Evolutionary conservation across 2,113 vertebrate genomes (phyloP).

Genomic region (Chamaea fasciata): DNA sequence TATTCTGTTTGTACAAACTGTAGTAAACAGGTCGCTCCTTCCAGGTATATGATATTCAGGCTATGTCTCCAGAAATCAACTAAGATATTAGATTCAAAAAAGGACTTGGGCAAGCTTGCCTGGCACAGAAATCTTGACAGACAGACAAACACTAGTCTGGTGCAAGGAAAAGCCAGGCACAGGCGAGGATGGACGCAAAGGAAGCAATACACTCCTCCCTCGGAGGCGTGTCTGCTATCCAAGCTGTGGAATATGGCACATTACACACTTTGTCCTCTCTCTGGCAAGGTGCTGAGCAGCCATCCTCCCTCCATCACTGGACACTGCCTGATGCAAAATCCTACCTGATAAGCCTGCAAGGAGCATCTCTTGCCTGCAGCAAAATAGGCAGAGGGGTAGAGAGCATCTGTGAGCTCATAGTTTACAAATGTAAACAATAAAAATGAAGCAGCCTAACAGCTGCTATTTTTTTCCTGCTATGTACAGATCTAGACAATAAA

Average conservation of each 20-base stretch:
- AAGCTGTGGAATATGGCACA: neutral
- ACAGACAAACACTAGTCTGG: neutral
- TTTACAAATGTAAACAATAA: neutral
- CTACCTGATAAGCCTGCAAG: neutral
- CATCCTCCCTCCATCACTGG: neutral
- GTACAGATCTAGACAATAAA: constrained; percentile 86
- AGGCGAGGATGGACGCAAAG: neutral
- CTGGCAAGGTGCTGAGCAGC: neutral
- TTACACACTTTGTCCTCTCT: neutral
- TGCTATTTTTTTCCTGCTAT: neutral
- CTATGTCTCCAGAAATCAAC: neutral
- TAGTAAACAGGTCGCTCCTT: neutral
- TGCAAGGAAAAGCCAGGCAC: neutral
- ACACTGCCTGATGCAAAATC: neutral
- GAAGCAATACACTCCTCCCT: neutral
- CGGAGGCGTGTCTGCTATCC: neutral
- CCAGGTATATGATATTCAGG: neutral
- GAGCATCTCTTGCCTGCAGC: neutral
- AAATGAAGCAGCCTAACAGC: neutral
- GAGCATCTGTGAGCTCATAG: neutral
- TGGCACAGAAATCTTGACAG: neutral
- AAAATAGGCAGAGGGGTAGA: neutral
- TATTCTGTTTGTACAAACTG: neutral
- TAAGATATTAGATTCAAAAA: neutral
- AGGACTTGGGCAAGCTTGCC: neutral